These are phyloP conservation scores for Pollenia labialis DNA, from an alignment of 2,888 invertebrate species.

Conservation along the genomic window DNA sequence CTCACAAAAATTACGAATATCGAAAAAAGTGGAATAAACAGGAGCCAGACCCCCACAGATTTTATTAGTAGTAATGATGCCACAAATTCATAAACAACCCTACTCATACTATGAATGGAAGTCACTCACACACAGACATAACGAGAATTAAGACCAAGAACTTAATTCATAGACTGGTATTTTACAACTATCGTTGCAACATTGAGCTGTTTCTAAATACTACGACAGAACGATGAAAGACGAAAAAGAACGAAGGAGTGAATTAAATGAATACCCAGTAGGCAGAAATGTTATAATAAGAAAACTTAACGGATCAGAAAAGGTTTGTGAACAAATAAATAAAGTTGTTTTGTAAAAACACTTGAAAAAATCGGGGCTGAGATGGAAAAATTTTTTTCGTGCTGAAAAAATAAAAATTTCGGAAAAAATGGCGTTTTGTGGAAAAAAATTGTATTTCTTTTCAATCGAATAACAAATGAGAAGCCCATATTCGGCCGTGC, in stretches of 20 bases:
- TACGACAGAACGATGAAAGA: neutral
- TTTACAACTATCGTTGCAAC: conserved; percentile 15
- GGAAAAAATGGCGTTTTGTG: neutral
- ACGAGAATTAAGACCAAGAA: neutral
- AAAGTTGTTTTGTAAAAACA: too few relatives aligned
- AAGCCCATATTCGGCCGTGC: too few relatives aligned
- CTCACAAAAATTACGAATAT: conserved; percentile 9
- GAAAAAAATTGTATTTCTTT: neutral
- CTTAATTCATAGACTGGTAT: conserved; percentile 24
- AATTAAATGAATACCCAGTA: neutral
- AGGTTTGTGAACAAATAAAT: too few relatives aligned
- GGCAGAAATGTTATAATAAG: neutral
- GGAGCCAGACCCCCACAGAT: conserved; percentile 47
- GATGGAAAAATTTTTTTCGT: too few relatives aligned
- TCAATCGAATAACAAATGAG: too few relatives aligned
- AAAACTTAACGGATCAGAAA: too few relatives aligned
- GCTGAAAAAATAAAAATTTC: too few relatives aligned
- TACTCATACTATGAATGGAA: neutral
- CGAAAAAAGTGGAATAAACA: conserved; percentile 38
- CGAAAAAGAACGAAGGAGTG: neutral
- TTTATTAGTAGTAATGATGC: conserved; percentile 64
- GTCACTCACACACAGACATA: neutral
- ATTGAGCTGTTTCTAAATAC: neutral
- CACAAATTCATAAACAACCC: neutral
- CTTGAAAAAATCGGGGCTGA: too few relatives aligned